Base-by-base conservation (phyloP, 2,888 invertebrate species). In the Caradrina kadenii region DNA sequence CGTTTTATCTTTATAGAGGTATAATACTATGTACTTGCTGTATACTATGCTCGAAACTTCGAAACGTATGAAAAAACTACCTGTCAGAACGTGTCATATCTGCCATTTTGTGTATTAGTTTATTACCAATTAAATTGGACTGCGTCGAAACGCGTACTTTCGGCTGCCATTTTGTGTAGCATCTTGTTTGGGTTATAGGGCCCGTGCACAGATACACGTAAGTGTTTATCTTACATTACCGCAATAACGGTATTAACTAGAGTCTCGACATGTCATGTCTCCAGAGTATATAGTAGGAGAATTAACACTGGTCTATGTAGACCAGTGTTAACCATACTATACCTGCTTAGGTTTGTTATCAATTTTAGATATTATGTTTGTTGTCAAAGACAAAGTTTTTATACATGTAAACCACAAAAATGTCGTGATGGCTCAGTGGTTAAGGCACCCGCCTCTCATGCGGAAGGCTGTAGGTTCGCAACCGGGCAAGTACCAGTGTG, bases 161-260 rank as follows among this genome's bases (percentile, higher is more conserved):
- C 17, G 17, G 45, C 10, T 0, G 17, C 45, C 45, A 17, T 45
- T 15, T 17, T 45, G 15, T 45, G 15, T 45, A 0, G 45, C 17
- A 45, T 45, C 11, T 45, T 17, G 1, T 17, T 45, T 45, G 1
- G 13, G 45, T 17, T 17, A 17, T 45, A 45, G 17, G 17, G 45
- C 1, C 45, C 15, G 6, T 17, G 15, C 45, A 15, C 4, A 45
- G 45, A 45, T 45, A 45, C 45, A 45, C 1, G 45, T 45, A 5
- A 45, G 45, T 45, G 45, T 45, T 45, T 45, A 45, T 60, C 45
- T 59, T 69, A 58, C 19, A 26, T 63, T 54, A 54, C 76, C 60
- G 22, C 81, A 66, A 42, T 76, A 77, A 63, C 26, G 13, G 65
- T 80, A 70, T 80, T 80, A 76, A 53, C 56, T 31, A 50, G 15